These are phyloP conservation scores for Mongoloraphidia duomilia DNA, from an alignment of 2,888 invertebrate species.

Conservation along the genomic window DNA sequence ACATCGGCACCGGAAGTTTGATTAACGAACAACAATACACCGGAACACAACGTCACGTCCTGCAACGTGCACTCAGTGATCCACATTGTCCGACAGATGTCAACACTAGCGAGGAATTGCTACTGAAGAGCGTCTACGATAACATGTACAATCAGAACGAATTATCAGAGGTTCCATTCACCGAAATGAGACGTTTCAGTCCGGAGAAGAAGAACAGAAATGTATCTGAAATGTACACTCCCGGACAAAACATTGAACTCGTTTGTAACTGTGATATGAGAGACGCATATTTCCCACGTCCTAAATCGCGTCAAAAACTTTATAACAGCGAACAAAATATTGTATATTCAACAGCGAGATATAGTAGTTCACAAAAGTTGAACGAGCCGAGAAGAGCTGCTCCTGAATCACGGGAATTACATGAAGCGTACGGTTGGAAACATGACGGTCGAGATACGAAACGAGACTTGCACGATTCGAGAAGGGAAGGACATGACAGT, in stretches of 20 bases:
- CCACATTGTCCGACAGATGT: slow-evolving; percentile 4
- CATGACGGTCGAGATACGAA: no score
- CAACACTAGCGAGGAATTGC: slow-evolving; percentile 4
- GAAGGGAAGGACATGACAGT: no score
- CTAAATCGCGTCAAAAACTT: slow-evolving; percentile 1
- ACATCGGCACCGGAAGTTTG: neutral
- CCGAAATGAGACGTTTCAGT: neutral
- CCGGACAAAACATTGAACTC: slow-evolving; percentile 2
- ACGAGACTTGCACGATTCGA: no score
- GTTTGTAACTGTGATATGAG: slow-evolving; percentile 5
- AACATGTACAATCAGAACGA: neutral
- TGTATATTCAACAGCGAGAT: neutral
- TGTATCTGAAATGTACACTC: neutral
- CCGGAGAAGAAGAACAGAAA: neutral
- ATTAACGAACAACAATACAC: neutral
- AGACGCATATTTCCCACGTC: slow-evolving; percentile 4
- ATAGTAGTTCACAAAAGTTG: neutral
- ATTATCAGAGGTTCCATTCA: neutral
- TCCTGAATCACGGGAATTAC: no score
- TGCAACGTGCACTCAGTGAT: slow-evolving; percentile 5
- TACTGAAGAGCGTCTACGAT: slow-evolving; percentile 3
- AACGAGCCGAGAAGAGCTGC: no score
- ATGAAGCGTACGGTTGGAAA: no score
- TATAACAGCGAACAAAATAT: slow-evolving; percentile 6
- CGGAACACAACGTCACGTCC: neutral